These are phyloP conservation scores for Sinonovacula constricta DNA, from an alignment of 1,140 invertebrate species.

Conservation along the genomic window DNA sequence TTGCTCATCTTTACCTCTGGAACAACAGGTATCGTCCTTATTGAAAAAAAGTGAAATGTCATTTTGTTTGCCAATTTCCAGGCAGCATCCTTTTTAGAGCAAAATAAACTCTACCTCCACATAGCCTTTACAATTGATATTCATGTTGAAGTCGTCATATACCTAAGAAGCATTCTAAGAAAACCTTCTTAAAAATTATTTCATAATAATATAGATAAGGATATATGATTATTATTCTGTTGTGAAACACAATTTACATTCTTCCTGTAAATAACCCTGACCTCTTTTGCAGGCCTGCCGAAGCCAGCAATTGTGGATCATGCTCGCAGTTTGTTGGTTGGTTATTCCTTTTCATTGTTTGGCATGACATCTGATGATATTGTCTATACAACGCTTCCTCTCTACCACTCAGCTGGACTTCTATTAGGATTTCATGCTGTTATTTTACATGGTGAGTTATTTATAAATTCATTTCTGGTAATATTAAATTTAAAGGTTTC, in stretches of 20 bases:
- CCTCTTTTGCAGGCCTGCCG: slow-evolving; percentile 48
- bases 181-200: background rate
- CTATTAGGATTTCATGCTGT: background rate
- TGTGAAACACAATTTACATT: no score
- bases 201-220: background rate
- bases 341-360: slow-evolving; percentile 16
- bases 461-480: no score
- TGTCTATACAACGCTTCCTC: slow-evolving; percentile 62
- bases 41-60: background rate
- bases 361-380: slow-evolving; percentile 56
- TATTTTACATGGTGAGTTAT: no score
- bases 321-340: slow-evolving; percentile 18
- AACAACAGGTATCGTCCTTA: slow-evolving; percentile 51
- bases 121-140: background rate
- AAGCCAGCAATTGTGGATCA: slow-evolving; percentile 62
- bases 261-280: no score
- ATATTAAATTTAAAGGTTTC: no score
- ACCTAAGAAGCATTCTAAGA: no score
- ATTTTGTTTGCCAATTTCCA: background rate
- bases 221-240: background rate
- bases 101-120: background rate
- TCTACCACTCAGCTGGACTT: slow-evolving; percentile 66
- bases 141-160: no score
- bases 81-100: background rate
- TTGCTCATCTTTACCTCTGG: slow-evolving; percentile 56